Percentiles rank a stretch among this genome's conserved stretches.
phyloP scores from a whole-genome alignment of 2,797 vertebrate genomes.

The Sebastes glaucus region DNA sequence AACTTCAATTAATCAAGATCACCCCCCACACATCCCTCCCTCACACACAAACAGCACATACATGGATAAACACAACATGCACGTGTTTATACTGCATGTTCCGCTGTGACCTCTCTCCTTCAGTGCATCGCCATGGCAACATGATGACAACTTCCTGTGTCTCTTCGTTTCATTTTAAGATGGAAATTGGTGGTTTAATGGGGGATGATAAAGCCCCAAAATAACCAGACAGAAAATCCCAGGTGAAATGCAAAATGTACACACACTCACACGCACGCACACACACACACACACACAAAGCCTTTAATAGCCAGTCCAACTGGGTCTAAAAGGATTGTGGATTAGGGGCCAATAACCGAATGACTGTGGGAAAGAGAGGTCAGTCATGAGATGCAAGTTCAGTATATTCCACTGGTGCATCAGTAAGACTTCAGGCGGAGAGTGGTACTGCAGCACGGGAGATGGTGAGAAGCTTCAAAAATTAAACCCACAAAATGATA shows the following conservation, averaged over 20 bases:
- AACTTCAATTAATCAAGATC: not conserved
- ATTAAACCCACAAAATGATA: too few species aligned
- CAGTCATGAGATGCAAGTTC: not conserved
- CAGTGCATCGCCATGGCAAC: not conserved
- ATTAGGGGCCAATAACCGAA: not conserved
- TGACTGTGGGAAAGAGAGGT: constrained; percentile 12
- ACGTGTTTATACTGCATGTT: not conserved
- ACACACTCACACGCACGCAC: not conserved
- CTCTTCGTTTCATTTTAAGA: not conserved
- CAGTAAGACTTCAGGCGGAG: too few species aligned
- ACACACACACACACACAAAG: not conserved
- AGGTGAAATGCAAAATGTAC: constrained; percentile 8
- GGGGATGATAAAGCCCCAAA: not conserved
- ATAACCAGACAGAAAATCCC: constrained; percentile 5
- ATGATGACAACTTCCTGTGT: constrained; percentile 4
- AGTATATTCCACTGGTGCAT: not conserved
- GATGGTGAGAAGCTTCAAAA: too few species aligned
- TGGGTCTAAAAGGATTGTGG: not conserved
- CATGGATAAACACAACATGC: not conserved
- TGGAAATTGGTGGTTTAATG: not conserved
- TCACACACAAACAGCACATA: not conserved
- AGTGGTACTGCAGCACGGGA: too few species aligned
- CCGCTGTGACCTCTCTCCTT: not conserved
- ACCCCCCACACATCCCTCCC: not conserved
- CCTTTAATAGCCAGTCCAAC: not conserved